Percentiles rank a stretch among this genome's conserved stretches.
Evolutionary conservation across 2,113 vertebrate genomes (phyloP).

Genomic region (Tragulus kanchil): DNA sequence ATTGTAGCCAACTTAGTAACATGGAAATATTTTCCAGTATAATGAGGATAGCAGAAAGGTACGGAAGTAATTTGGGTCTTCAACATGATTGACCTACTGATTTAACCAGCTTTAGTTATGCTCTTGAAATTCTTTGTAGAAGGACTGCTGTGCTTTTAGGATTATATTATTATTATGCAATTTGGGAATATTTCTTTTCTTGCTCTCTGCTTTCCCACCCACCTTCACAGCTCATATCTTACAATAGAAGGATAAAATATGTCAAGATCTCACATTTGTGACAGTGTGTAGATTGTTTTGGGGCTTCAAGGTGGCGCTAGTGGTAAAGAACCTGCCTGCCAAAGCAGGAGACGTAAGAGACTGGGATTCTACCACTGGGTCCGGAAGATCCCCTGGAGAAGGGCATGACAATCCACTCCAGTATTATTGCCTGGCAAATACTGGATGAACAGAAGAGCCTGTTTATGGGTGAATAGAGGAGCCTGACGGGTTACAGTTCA

Average conservation of each 20-base stretch:
- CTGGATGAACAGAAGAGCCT: no score
- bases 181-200: background rate
- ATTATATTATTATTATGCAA: background rate
- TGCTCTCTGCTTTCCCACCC: background rate
- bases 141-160: background rate
- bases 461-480: background rate
- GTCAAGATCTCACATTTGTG: slow-evolving; percentile 37
- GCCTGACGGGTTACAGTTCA: background rate
- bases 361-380: no score
- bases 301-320: background rate
- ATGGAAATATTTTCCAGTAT: background rate
- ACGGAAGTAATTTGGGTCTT: background rate
- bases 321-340: background rate
- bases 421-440: background rate
- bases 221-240: background rate
- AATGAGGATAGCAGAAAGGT: background rate
- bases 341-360: background rate
- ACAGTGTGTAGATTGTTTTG: background rate
- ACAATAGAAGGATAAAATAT: slow-evolving; percentile 37
- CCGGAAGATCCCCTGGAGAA: background rate
- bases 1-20: background rate
- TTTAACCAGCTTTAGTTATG: background rate
- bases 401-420: background rate
- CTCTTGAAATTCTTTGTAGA: background rate
- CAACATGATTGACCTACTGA: background rate